Base-by-base conservation (phyloP, 2,797 vertebrate genomes). In the Lepilemur septentrionalis region DNA sequence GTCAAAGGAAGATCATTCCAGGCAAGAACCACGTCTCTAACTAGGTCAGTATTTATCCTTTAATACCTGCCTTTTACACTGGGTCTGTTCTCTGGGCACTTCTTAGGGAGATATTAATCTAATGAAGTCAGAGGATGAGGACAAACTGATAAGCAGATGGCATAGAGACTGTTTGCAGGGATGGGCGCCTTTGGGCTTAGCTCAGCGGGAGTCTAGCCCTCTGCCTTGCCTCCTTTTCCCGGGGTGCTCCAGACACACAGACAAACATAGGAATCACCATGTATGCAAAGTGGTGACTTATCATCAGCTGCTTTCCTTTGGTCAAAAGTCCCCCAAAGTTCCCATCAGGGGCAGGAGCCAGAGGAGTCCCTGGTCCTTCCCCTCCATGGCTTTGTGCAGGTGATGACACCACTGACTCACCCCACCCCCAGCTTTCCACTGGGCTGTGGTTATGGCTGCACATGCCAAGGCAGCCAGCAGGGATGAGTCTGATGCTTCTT, bases 261-360 rank as follows among this genome's bases (percentile, higher is more conserved):
- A 30, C 75, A 41, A n/a, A 84, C 35, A 22, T 46, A 28, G 7
- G n/a, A 79, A 72, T 70, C 20, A 41, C n/a, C 78, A 17, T 1
- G 28, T 18, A 86, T 15, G 46, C 65, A 82, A 87, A 96, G 76
- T 52, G 8, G 6, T 70, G 63, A 82, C 70, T 96, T 90, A 75
- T 46, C 50, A 87, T 70, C 94, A 96, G 92, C 69, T 70, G 82
- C 61, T 88, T 83, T 82, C 57, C 28, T 91, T 81, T 78, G 80
- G 87, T 90, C 78, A 91, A 93, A 98, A 97, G 92, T 93, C 89
- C 96, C 93, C 78, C 67, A 57, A 96, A 93, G 61, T 93, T 93
- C 48, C 96, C 93, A 65, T 7, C 1, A 15, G 22, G 82, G 93
- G 55, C n/a, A 70, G 57, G 80, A 89, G 59, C 35, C 35, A 52